A percentile compares a stretch with the other conserved stretches of the same genome.
phyloP scores from a whole-genome alignment of 2,797 vertebrate species.

The Sebastes steindachneri region DNA sequence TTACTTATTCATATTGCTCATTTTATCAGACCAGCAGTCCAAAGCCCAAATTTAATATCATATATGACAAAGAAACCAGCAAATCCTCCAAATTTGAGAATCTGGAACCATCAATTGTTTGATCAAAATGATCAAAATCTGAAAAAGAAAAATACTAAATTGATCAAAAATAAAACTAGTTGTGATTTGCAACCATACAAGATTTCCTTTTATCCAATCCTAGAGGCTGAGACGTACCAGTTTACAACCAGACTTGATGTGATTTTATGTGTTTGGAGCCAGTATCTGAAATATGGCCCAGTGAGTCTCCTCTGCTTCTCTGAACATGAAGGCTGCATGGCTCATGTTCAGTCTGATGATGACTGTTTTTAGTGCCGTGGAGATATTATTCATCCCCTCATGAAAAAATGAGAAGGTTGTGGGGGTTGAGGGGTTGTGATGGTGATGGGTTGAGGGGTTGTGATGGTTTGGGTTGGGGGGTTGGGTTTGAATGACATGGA shows the following conservation, averaged over 20 bases:
- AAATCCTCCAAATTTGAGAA: not conserved
- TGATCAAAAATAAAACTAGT: not conserved
- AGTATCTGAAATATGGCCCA: not conserved
- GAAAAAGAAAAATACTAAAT: not conserved
- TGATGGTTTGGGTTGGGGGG: not conserved
- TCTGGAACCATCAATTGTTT: not conserved
- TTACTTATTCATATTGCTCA: not conserved
- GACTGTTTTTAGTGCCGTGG: not conserved
- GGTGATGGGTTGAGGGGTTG: slow-evolving; percentile 12
- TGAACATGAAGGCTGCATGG: not conserved
- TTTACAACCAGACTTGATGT: not conserved
- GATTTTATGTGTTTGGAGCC: not conserved
- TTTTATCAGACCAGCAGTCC: not conserved
- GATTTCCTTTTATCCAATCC: not conserved
- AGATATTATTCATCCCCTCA: slow-evolving; percentile 28
- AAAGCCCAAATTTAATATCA: not conserved
- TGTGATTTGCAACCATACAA: not conserved
- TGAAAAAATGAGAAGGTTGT: slow-evolving; percentile 36
- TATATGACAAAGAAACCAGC: not conserved
- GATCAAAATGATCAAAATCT: not conserved
- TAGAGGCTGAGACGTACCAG: not conserved
- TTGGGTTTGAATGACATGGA: not conserved
- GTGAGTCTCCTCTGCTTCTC: not conserved
- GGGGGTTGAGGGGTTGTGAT: slow-evolving; percentile 14
- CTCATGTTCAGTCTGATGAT: not conserved